Conservation (phyloP, 1,140 invertebrate species). For the Littorina saxatilis region DNA sequence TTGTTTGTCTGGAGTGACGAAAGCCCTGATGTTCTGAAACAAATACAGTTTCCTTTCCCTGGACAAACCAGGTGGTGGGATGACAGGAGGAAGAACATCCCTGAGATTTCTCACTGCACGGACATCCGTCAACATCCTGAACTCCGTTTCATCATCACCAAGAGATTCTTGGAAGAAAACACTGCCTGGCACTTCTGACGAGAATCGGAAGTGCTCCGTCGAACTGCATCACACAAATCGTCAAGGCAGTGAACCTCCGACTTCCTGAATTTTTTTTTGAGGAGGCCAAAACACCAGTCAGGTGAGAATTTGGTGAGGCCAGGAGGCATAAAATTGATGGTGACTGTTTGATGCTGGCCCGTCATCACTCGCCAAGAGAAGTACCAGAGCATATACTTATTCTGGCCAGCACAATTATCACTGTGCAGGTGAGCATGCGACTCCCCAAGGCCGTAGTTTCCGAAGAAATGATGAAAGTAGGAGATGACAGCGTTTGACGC, state of each 20-base stretch:
- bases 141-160: neutral
- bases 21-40: neutral
- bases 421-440: constrained; percentile 42
- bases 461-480: constrained; percentile 55
- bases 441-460: constrained; percentile 53
- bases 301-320: constrained; percentile 60
- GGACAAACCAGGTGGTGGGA: neutral
- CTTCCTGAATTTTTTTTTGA: constrained; percentile 48
- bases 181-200: neutral
- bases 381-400: constrained; percentile 62
- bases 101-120: neutral
- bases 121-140: neutral
- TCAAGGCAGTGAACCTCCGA: constrained; percentile 39
- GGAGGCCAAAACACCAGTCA: constrained; percentile 57
- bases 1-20: neutral
- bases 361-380: constrained; percentile 51
- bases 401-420: constrained; percentile 60
- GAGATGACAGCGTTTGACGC: constrained; percentile 56
- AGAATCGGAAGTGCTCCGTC: constrained; percentile 17
- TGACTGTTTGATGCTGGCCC: constrained; percentile 40
- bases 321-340: constrained; percentile 49
- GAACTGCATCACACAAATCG: constrained; percentile 46
- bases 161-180: neutral
- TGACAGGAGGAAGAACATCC: neutral
- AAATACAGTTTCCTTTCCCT: neutral